Conservation (phyloP, 2,113 vertebrate genomes). For the Columbina picui region DNA sequence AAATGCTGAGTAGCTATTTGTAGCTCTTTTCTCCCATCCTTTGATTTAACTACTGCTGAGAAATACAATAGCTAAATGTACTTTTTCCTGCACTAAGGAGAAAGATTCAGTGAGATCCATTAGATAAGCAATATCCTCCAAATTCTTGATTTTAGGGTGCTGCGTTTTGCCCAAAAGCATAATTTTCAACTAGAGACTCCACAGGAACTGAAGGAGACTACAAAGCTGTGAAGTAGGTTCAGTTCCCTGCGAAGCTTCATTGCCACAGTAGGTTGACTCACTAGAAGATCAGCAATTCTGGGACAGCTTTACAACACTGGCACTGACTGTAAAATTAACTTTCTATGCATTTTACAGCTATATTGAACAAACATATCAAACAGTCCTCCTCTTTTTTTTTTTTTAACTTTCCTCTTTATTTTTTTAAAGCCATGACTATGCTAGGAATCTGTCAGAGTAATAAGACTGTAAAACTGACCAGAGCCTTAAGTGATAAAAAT, state of each 20-base stretch:
- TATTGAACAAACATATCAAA: neutral
- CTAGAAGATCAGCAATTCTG: neutral
- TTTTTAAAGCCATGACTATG: neutral
- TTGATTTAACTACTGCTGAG: neutral
- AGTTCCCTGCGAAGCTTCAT: neutral
- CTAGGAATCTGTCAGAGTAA: neutral
- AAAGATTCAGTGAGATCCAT: neutral
- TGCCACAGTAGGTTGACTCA: neutral
- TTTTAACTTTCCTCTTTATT: neutral
- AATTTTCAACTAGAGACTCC: neutral
- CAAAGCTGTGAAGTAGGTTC: neutral
- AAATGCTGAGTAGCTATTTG: neutral
- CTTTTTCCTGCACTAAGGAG: neutral
- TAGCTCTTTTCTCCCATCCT: neutral
- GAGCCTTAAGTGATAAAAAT: neutral
- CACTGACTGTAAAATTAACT: neutral
- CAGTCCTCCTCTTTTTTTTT: rapidly evolving
- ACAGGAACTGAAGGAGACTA: neutral
- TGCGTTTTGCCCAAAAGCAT: neutral
- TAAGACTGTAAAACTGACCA: neutral
- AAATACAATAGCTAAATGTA: neutral
- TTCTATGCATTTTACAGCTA: neutral
- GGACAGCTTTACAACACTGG: neutral
- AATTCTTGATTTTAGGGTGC: neutral
- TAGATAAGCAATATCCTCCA: neutral